These are phyloP conservation scores for Erebia aethiops DNA, from an alignment of 2,888 invertebrate genomes.

Conservation along the genomic window DNA sequence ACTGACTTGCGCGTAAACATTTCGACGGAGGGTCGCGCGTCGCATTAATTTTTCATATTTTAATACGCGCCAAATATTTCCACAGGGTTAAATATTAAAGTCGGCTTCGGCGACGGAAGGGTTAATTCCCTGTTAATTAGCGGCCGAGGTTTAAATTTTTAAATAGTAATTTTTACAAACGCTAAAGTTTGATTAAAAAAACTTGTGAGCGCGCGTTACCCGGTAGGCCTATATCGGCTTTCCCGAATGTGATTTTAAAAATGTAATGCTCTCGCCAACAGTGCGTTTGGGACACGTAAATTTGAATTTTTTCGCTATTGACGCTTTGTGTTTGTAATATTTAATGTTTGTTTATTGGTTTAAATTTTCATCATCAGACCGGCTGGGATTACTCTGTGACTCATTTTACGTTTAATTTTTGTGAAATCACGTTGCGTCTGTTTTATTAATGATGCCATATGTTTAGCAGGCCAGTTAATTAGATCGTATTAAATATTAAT, in stretches of 20 bases:
- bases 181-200: conserved; percentile 83
- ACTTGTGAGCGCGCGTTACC: conserved; percentile 55
- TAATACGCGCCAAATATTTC: conserved; percentile 83
- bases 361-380: conserved; percentile 49
- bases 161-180: conserved; percentile 84
- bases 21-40: conserved; percentile 51
- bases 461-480: conserved; percentile 21
- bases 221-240: conserved; percentile 77
- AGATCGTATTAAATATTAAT: background rate
- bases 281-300: conserved; percentile 73
- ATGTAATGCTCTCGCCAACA: conserved; percentile 71
- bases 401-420: conserved; percentile 60
- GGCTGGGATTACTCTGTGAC: conserved; percentile 48
- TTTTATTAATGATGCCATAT: conserved; percentile 44
- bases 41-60: conserved; percentile 80
- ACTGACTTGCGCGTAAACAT: conserved; percentile 26
- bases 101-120: conserved; percentile 79
- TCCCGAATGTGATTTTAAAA: conserved; percentile 76
- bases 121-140: conserved; percentile 83
- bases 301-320: conserved; percentile 71
- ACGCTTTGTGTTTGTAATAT: conserved; percentile 69
- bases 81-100: conserved; percentile 78
- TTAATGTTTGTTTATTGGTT: conserved; percentile 74
- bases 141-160: conserved; percentile 76
- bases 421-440: conserved; percentile 54